Percentiles rank a stretch among this genome's conserved stretches.
Conservation (phyloP, 2,797 vertebrate genomes). For the Bovichtus variegatus region DNA sequence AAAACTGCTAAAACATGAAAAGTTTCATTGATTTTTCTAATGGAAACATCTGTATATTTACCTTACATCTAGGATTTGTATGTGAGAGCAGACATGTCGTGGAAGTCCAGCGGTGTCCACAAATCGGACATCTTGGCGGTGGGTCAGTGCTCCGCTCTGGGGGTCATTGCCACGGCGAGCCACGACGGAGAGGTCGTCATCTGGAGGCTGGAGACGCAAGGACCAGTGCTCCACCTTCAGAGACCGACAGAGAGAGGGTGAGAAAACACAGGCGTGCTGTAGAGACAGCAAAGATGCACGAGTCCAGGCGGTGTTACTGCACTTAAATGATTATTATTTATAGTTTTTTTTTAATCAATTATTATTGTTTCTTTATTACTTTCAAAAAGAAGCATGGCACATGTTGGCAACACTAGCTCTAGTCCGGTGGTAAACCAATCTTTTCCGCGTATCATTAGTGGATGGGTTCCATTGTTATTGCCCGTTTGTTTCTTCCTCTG, state of each 20-base stretch:
- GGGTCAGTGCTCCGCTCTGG: conserved; percentile 61
- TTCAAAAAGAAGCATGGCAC: no score
- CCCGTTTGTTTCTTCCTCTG: neutral
- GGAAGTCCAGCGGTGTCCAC: conserved; percentile 65
- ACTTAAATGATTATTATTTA: no score
- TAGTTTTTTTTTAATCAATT: no score
- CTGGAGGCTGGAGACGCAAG: conserved; percentile 74
- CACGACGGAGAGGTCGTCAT: conserved; percentile 62
- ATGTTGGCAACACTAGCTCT: neutral
- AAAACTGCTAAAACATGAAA: neutral
- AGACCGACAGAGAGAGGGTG: conserved; percentile 41
- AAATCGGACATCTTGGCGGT: conserved; percentile 64
- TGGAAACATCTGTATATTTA: neutral
- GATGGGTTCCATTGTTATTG: neutral
- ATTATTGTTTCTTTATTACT: no score
- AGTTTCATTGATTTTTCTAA: neutral
- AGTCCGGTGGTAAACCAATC: neutral
- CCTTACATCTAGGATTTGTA: conserved; percentile 53
- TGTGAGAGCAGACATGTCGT: conserved; percentile 59
- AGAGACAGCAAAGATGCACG: neutral
- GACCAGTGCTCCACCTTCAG: conserved; percentile 48
- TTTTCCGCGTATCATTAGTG: neutral
- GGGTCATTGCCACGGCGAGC: conserved; percentile 64
- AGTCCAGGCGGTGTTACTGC: neutral
- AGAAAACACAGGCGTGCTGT: conserved; percentile 3